Evolutionary conservation across 2,113 vertebrate genomes (phyloP).

Genomic region (Orcinus orca): DNA sequence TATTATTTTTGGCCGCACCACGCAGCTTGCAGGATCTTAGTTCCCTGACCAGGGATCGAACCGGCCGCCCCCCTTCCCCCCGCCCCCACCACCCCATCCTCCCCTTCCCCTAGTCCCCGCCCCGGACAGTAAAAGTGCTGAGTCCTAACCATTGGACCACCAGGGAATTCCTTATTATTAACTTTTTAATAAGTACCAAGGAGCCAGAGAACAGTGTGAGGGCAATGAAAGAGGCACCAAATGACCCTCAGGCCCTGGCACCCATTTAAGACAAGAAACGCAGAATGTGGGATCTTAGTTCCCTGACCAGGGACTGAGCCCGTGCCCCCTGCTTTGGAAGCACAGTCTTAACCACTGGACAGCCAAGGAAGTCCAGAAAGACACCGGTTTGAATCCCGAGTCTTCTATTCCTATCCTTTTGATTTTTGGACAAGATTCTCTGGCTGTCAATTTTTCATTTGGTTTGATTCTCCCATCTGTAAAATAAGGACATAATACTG

Average conservation of each 20-base stretch:
- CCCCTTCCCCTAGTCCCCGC: too few species aligned
- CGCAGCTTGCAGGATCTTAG: background rate
- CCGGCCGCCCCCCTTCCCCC: background rate
- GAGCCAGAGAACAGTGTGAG: background rate
- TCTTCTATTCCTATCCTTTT: background rate
- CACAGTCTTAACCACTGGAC: background rate
- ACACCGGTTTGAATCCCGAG: background rate
- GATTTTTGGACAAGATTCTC: background rate
- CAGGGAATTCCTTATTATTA: background rate
- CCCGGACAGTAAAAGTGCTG: background rate
- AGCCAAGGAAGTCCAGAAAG: background rate
- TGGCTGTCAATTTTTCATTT: background rate
- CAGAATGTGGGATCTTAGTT: background rate
- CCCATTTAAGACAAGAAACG: background rate
- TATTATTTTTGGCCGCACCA: background rate
- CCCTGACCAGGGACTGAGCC: background rate
- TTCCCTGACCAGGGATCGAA: background rate
- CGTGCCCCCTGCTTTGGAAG: background rate
- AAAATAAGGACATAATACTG: background rate
- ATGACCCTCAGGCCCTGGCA: background rate
- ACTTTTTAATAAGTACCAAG: background rate
- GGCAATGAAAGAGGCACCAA: background rate
- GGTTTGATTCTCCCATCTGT: background rate
- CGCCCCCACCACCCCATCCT: fast-evolving
- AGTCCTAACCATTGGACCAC: background rate